These are phyloP conservation scores for Sciurus niger DNA, from an alignment of 2,113 vertebrate species.

Conservation along the genomic window DNA sequence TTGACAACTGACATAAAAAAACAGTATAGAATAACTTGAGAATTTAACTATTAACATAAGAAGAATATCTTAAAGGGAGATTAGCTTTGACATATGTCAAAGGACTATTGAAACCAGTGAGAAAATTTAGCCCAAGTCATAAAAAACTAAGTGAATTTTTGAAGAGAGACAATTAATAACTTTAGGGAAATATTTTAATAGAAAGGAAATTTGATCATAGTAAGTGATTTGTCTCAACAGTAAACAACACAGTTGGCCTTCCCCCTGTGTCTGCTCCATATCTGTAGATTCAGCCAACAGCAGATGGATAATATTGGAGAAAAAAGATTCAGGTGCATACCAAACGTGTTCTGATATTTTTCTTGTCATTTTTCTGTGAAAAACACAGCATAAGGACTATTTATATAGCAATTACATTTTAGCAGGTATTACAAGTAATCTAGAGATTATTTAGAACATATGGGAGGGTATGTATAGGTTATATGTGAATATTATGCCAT, in stretches of 20 bases:
- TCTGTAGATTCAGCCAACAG: not conserved
- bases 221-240: not conserved
- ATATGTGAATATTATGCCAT: not conserved
- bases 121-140: not conserved
- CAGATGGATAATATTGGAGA: not conserved
- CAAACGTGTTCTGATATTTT: not conserved
- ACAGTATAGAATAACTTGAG: constrained; percentile 48
- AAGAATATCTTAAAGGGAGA: constrained; percentile 79
- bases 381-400: not conserved
- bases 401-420: not conserved
- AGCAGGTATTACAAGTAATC: not conserved
- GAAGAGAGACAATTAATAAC: constrained; percentile 17
- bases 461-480: not conserved
- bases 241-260: not conserved
- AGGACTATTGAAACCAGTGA: not conserved
- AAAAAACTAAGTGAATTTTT: constrained; percentile 44
- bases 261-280: not conserved
- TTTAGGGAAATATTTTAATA: constrained; percentile 36
- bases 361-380: not conserved
- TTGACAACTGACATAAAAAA: constrained; percentile 67
- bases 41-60: constrained; percentile 82
- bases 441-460: too few species aligned
- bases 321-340: not conserved
- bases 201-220: constrained; percentile 20
- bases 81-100: constrained; percentile 42